A percentile compares a stretch with the other conserved stretches of the same genome.
Evolutionary conservation across 37 sponge, comb jelly and placozoan species (phyloP).

Genomic region (Tethya wilhelma): DNA sequence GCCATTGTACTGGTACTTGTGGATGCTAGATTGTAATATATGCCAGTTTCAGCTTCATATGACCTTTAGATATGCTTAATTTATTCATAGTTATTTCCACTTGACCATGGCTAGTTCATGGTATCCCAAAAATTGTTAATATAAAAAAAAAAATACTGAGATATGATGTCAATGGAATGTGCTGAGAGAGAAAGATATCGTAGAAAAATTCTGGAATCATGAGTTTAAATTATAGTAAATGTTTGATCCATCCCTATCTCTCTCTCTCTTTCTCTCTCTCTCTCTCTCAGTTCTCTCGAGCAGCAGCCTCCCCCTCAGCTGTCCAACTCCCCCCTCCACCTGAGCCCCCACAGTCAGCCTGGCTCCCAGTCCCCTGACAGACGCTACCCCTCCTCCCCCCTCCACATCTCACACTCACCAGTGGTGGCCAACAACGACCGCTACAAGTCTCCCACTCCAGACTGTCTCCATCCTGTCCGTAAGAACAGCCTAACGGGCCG

Average conservation of each 20-base stretch:
- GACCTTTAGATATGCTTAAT: too few relatives aligned
- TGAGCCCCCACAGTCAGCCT: constrained; percentile 7
- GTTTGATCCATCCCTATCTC: not conserved
- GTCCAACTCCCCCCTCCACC: constrained; percentile 5
- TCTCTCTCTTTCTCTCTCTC: too few relatives aligned
- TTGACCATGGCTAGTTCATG: too few relatives aligned
- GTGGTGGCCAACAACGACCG: not conserved
- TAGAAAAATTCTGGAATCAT: too few relatives aligned
- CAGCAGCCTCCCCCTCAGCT: not conserved
- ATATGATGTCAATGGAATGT: too few relatives aligned
- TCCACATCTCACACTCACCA: not conserved
- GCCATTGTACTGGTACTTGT: too few relatives aligned
- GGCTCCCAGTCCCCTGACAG: constrained; percentile 3
- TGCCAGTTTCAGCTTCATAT: not conserved
- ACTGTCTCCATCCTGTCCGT: constrained; percentile 15
- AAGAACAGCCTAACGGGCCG: constrained; percentile 1
- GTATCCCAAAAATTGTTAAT: too few relatives aligned
- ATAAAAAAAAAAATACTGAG: too few relatives aligned
- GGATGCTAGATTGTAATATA: too few relatives aligned
- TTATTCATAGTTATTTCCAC: too few relatives aligned
- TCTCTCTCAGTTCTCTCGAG: not conserved
- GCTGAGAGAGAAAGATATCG: too few relatives aligned
- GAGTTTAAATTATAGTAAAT: not conserved
- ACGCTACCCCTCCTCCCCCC: constrained; percentile 1
- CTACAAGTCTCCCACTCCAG: not conserved